Base-by-base conservation (phyloP, 2,797 vertebrate species). In the Schizopygopsis malacanthus region DNA sequence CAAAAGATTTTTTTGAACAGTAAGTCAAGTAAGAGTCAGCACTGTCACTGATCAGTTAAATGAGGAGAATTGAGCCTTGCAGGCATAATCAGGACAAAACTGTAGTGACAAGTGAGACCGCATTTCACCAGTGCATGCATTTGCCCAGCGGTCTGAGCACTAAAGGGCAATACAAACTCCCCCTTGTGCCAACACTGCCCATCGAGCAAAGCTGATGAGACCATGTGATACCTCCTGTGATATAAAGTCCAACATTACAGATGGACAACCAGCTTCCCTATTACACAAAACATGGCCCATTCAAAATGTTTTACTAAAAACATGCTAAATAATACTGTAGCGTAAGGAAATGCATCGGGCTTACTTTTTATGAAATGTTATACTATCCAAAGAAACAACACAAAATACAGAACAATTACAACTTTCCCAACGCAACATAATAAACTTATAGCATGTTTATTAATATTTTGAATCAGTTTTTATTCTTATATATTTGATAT, bases 51-150 rank as follows among this genome's bases (percentile, higher is more conserved):
- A 41, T 52, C 33, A 13, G 45, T 75, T 80, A 22, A 73, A 85
- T 65, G 33, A 37, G 22, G 69, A 73, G 56, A 81, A 81, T 8
- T 75, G 18, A 85, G 75, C 78, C 70, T 81, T 52, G n/a, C 37
- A 67, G 78, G 59, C 41, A 73, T 65, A 28, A 20, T 41, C 22
- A 9, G 54, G 56, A 75, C 79, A 76, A 81, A 85, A 63, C 70
- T 59, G 37, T 43, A 81, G 11, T 85, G 78, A 75, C 84, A 81
- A 80, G 65, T 61, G 52, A 59, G 69, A 85, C 33, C 52, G 54
- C 10, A 50, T 72, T 85, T 85, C 83, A 79, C 1, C 78, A 80
- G 54, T 20, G 33, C 70, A 54, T 41, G 69, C 67, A 47, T 72
- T 79, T 85, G 28, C 77, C 67, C 28, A 63, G 69, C 3, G 15